Conservation (phyloP, 2,113 vertebrate genomes). For the Natator depressus region DNA sequence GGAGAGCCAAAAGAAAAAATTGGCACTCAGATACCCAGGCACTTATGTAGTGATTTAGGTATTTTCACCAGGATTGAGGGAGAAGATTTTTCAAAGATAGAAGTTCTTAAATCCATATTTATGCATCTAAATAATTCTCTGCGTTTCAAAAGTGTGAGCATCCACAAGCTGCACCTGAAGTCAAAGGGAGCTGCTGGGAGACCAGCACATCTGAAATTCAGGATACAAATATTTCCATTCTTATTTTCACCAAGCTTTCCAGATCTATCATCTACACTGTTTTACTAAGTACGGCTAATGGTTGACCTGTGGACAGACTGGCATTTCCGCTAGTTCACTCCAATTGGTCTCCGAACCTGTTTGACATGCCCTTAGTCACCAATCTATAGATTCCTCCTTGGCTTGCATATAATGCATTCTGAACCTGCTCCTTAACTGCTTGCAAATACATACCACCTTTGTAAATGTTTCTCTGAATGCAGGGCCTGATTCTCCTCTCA, state of each 20-base stretch:
- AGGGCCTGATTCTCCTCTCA: background rate
- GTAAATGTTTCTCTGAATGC: background rate
- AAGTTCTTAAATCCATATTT: background rate
- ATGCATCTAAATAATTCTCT: background rate
- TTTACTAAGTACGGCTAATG: background rate
- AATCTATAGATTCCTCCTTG: background rate
- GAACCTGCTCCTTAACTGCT: slow-evolving; percentile 32
- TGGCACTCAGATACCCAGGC: background rate
- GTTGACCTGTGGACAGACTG: slow-evolving; percentile 39
- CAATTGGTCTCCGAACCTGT: slow-evolving; percentile 29
- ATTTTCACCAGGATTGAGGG: background rate
- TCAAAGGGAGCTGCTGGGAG: background rate
- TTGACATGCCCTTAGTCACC: slow-evolving; percentile 37
- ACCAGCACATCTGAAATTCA: background rate
- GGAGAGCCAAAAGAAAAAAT: rapidly evolving
- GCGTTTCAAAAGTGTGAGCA: background rate
- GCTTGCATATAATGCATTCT: background rate
- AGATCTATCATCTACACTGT: background rate
- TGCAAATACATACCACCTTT: background rate
- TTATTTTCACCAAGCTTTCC: slow-evolving; percentile 19
- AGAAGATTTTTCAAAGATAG: background rate
- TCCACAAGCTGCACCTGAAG: background rate
- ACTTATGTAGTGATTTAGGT: background rate
- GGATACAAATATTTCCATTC: background rate
- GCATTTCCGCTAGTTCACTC: background rate